A percentile compares a stretch with the other conserved stretches of the same genome.
Evolutionary conservation across 2,113 vertebrate species (phyloP).

Genomic region (Lamprologus ornatipinnis): DNA sequence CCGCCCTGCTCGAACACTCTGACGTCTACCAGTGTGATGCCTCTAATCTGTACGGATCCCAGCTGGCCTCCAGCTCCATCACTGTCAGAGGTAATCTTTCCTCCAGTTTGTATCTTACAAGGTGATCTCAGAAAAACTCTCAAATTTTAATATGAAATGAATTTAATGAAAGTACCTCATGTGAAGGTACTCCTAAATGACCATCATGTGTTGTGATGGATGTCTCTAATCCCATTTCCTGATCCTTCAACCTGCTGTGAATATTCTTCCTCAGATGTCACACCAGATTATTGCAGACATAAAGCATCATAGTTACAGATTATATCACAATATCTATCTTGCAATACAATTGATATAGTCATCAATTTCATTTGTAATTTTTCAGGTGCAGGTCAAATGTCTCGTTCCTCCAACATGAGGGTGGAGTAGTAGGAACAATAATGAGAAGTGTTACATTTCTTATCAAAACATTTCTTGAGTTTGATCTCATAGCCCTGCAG

Average conservation of each 20-base stretch:
- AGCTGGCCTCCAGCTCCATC: background rate
- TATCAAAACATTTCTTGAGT: background rate
- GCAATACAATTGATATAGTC: background rate
- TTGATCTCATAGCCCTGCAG: background rate
- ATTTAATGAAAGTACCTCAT: background rate
- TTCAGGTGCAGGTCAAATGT: background rate
- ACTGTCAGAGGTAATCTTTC: constrained; percentile 26
- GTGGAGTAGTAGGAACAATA: background rate
- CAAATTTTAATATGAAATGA: background rate
- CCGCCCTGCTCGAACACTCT: constrained; percentile 17
- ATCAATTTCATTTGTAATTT: background rate
- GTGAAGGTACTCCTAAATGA: background rate
- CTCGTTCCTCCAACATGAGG: background rate
- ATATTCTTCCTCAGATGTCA: background rate
- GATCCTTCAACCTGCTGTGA: background rate
- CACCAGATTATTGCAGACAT: background rate
- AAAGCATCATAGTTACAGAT: background rate
- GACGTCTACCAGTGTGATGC: constrained; percentile 46
- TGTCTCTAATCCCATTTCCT: fast-evolving
- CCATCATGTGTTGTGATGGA: background rate
- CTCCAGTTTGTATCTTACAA: background rate
- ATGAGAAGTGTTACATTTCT: background rate
- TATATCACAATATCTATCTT: background rate
- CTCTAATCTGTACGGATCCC: constrained; percentile 37
- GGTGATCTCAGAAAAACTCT: background rate